A percentile compares a stretch with the other conserved stretches of the same genome.
phyloP scores from a whole-genome alignment of 2,888 invertebrate species.

The Xestia rhomboidea region DNA sequence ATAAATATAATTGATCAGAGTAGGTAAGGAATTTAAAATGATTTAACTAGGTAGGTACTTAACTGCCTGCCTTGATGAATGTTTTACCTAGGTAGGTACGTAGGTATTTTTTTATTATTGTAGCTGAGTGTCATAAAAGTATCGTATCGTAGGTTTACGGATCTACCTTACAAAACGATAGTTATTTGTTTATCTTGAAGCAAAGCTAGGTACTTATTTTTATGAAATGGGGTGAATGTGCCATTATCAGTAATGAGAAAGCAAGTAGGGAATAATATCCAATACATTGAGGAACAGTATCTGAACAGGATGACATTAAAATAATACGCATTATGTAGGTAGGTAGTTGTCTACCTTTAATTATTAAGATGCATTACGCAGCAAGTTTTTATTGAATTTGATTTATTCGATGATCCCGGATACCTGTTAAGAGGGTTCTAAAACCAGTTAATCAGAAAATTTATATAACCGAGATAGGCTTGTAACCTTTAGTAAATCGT shows the following conservation, averaged over 20 bases:
- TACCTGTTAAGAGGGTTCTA: not conserved
- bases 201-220: slow-evolving; percentile 11
- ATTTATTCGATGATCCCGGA: not conserved
- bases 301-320: slow-evolving; percentile 10
- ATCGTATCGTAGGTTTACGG: not conserved
- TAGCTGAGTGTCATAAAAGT: not conserved
- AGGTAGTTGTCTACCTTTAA: not conserved
- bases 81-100: not conserved
- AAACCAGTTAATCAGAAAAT: not conserved
- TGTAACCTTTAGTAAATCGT: not conserved
- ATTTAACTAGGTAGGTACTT: not conserved
- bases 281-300: slow-evolving; percentile 10
- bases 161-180: not conserved
- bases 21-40: not conserved
- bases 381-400: not conserved
- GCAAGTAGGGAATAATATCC: slow-evolving; percentile 3
- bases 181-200: slow-evolving; percentile 6
- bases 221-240: slow-evolving; percentile 37
- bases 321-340: not conserved
- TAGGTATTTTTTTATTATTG: not conserved
- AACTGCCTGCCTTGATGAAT: not conserved
- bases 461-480: not conserved
- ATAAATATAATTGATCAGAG: slow-evolving; percentile 1
- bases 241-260: slow-evolving; percentile 30
- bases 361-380: slow-evolving; percentile 2